Evolutionary conservation across 2,888 invertebrate genomes (phyloP), one percentile per base, ranked within the genome.

Genomic region (Bhutanitis thaidina): DNA sequence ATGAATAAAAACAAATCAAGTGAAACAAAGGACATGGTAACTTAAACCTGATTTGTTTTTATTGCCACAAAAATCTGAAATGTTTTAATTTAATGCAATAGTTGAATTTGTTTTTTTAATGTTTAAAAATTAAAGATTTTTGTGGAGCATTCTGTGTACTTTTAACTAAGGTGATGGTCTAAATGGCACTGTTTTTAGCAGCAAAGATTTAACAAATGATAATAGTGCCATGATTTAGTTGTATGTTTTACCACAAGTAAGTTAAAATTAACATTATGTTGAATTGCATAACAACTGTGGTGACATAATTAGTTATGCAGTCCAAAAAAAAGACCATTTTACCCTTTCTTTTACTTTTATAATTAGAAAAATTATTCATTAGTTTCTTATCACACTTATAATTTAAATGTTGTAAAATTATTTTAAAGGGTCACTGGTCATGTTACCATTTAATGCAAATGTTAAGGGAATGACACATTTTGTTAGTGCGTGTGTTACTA

Each of bases 401-500:
- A 37, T 20, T 20, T n/a, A 3, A 43, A 34, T 1, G 34, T 13
- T 32, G 3, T 7, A 0, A 20, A 30, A 13, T 5, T 1, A 16
- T 30, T 32, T n/a, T n/a, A 63, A 56, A 49, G 65, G 60, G 44
- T 55, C 46, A 55, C 59, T 56, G 65, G 54, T 51, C 52, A 51
- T 27, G 8, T 27, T 44, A 49, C 38, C 46, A 43, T 46, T 41
- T 41, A 13, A 54, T 46, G 55, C 43, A 35, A 56, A 44, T 53
- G 49, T 78, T 80, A 77, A 77, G 74, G 75, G 82, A 84, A 82
- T 86, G 84, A 74, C 67, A 77, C 68, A 69, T 69, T 20, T 46
- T 78, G 77, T 83, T 84, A 83, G 81, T 74, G 73, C 59, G 83
- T 78, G 84, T 82, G 83, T 80, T 77, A 72, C 62, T 80, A 80